Base-by-base conservation (phyloP, 2,888 invertebrate genomes). In the Andrena bucephala region DNA sequence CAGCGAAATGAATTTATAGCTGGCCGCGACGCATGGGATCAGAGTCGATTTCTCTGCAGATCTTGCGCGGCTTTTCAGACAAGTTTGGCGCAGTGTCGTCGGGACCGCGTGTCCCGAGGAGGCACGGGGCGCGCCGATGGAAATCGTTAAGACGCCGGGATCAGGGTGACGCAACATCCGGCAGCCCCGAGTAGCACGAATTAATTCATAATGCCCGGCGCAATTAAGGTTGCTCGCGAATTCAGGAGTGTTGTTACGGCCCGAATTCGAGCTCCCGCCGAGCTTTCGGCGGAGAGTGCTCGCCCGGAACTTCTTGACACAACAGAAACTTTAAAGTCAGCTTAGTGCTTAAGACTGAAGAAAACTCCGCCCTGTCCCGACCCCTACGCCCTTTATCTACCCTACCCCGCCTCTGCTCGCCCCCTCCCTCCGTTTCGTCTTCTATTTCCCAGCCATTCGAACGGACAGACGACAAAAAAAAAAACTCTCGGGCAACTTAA, bases 321-420 rank as follows among this genome's bases (percentile, higher is more conserved):
- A 91, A 90, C 88, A 87, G 81, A 85, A 92, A 91, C 87, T 92
- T 91, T 87, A 83, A 89, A 90, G 89, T 89, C 90, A 88, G 87
- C 88, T 92, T 90, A 89, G 83, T 69, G 85, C 87, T 87, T 84
- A 79, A 88, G 84, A 85, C 88, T 79, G 82, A 72, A 81, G 65
- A 82, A 87, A 81, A 76, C 69, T 76, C 68, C 13, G 70, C 73
- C 54, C 60, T 33, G 20, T 71, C 70, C 57, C 72, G 73, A 69
- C 74, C 83, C 52, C 52, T 59, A 31, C 77, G 52, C 59, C 67
- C 75, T 72, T 62, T 68, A 69, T 78, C 79, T 73, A 31, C 65
- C 2, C 63, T 20, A 59, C 24, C 24, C 27, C 52, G 8, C n/a
- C 33, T 13, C 63, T 31, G 7, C 13, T 2, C 36, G 2, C 59